A percentile compares a stretch with the other conserved stretches of the same genome.
Evolutionary conservation across 2,888 invertebrate species (phyloP).

Genomic region (Cosmorhoe ocellata): DNA sequence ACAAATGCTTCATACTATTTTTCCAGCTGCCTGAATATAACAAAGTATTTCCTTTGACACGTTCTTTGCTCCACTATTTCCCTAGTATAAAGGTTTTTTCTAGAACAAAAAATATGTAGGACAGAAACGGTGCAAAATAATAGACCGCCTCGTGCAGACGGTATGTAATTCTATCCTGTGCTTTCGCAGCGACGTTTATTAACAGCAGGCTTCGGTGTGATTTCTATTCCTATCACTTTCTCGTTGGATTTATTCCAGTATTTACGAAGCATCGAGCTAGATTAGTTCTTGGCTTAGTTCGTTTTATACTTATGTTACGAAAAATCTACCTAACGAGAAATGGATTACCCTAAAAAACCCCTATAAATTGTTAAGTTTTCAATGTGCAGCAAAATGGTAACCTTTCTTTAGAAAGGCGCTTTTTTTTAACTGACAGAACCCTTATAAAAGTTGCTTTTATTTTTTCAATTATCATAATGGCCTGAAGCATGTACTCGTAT

Average conservation of each 20-base stretch:
- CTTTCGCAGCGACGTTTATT: slow-evolving; percentile 9
- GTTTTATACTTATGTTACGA: too few relatives aligned
- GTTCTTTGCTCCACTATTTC: neutral
- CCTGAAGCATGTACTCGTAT: neutral
- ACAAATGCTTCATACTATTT: neutral
- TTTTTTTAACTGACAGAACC: too few relatives aligned
- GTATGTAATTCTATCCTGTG: slow-evolving; percentile 11
- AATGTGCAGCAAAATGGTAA: too few relatives aligned
- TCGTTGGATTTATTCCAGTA: neutral
- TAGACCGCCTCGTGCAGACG: neutral
- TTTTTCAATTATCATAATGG: neutral
- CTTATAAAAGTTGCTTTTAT: neutral
- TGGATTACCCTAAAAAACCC: too few relatives aligned
- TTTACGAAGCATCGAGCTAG: too few relatives aligned
- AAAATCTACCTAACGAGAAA: too few relatives aligned
- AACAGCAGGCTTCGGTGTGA: neutral
- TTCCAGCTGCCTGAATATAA: neutral
- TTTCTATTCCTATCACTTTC: slow-evolving; percentile 2
- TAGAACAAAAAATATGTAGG: slow-evolving; percentile 2
- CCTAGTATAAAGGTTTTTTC: neutral
- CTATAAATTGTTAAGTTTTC: too few relatives aligned
- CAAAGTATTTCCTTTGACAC: slow-evolving; percentile 5
- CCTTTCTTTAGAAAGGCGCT: too few relatives aligned
- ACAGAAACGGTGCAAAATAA: slow-evolving; percentile 3
- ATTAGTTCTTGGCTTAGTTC: too few relatives aligned